These are phyloP conservation scores for Ovis canadensis DNA, from an alignment of 2,113 vertebrate genomes.

Conservation along the genomic window DNA sequence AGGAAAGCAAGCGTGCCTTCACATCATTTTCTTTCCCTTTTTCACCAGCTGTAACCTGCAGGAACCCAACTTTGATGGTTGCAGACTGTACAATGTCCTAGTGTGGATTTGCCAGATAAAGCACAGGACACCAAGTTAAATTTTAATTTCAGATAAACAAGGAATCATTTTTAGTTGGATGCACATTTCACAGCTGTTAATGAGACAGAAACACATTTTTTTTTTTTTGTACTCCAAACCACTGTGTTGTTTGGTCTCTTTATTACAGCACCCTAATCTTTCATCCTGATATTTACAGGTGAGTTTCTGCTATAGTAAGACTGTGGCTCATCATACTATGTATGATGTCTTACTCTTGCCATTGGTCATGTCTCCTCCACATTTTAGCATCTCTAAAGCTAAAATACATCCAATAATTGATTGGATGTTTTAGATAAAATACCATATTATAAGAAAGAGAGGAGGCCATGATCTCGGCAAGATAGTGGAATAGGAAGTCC, in stretches of 20 bases:
- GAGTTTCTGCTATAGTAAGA: not conserved
- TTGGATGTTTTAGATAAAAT: not conserved
- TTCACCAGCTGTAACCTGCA: not conserved
- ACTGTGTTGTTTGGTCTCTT: not conserved
- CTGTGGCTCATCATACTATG: not conserved
- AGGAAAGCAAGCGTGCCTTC: not conserved
- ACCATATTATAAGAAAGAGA: not conserved
- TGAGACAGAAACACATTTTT: not conserved
- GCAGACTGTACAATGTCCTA: not conserved
- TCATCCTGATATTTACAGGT: not conserved
- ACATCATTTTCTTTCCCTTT: not conserved
- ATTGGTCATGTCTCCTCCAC: not conserved
- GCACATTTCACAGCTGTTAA: not conserved
- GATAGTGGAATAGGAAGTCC: not conserved
- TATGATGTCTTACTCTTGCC: not conserved
- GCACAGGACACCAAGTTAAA: not conserved
- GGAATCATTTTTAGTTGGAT: not conserved
- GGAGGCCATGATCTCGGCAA: not conserved
- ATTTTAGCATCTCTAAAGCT: conserved; percentile 4
- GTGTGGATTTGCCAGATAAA: not conserved
- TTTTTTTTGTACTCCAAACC: not conserved
- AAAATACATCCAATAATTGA: not conserved
- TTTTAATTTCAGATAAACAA: not conserved
- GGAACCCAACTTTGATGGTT: not conserved
- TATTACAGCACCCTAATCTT: not conserved